Conservation (phyloP, 2,888 invertebrate species). For the Acanthosoma haemorrhoidale region DNA sequence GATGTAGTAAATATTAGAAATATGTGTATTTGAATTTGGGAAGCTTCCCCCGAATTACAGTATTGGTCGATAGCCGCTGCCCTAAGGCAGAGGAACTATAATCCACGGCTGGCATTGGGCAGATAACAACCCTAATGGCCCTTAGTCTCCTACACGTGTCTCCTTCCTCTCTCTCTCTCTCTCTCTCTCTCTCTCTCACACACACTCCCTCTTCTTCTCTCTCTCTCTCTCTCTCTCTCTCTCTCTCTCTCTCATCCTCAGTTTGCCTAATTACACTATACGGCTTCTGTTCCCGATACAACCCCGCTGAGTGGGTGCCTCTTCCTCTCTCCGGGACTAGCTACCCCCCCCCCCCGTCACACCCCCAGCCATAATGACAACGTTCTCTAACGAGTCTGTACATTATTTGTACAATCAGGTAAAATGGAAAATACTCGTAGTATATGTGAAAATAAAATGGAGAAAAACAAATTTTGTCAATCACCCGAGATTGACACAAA, state of each 20-base stretch:
- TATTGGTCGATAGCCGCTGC: no score
- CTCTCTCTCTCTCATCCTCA: neutral
- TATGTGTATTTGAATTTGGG: no score
- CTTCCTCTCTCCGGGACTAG: neutral
- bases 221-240: constrained; percentile 2
- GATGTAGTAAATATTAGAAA: no score
- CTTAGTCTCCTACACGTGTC: no score
- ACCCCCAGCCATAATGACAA: no score
- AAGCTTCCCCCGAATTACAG: no score
- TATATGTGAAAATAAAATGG: no score
- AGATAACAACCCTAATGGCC: constrained; percentile 10
- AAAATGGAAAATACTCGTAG: no score
- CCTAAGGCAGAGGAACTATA: neutral
- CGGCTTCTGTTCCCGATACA: neutral
- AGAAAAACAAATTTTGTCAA: no score
- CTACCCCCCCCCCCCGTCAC: neutral
- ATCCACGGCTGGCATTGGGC: neutral
- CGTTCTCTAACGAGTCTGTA: no score
- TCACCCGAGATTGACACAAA: no score
- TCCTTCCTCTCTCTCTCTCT: neutral
- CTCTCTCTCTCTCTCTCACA: neutral
- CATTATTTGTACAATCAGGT: no score
- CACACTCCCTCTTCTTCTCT: neutral
- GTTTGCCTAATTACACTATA: neutral
- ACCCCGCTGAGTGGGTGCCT: neutral